Evolutionary conservation across 2,113 vertebrate species (phyloP).

Genomic region (Bothrops jararaca): DNA sequence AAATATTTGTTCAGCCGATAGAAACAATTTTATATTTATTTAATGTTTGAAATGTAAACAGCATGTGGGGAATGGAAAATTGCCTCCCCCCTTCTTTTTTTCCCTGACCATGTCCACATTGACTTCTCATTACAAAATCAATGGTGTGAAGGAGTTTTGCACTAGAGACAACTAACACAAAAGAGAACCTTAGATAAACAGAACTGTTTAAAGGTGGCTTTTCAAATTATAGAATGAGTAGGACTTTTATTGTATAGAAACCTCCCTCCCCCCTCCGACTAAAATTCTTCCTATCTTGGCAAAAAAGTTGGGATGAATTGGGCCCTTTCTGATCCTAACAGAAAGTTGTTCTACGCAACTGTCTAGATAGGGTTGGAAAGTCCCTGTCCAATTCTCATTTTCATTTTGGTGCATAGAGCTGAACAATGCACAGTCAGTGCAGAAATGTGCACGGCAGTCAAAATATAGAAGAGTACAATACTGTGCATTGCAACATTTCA

Average conservation of each 20-base stretch:
- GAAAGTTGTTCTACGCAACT: neutral
- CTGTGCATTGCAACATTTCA: neutral
- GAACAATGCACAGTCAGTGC: neutral
- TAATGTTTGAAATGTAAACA: constrained; percentile 79
- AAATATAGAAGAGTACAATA: neutral
- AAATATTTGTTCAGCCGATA: constrained; percentile 80
- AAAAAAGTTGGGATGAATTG: neutral
- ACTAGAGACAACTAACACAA: constrained; percentile 19
- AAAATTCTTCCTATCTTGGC: neutral
- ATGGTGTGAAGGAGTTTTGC: constrained; percentile 24
- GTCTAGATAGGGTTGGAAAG: neutral
- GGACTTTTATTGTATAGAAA: neutral
- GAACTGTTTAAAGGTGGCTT: constrained; percentile 18
- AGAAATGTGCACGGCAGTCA: neutral
- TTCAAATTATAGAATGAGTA: neutral
- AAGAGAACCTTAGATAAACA: constrained; percentile 18
- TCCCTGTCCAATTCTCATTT: neutral
- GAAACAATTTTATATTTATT: constrained; percentile 77
- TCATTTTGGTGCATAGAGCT: neutral
- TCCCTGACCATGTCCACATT: constrained; percentile 54
- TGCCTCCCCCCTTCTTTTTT: neutral
- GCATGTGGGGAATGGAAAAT: constrained; percentile 70
- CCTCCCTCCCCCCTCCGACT: neutral
- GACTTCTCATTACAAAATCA: constrained; percentile 46
- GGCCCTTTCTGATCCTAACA: neutral